A percentile compares a stretch with the other conserved stretches of the same genome.
Conservation (phyloP, 2,797 vertebrate genomes). For the Rhinophrynus dorsalis region DNA sequence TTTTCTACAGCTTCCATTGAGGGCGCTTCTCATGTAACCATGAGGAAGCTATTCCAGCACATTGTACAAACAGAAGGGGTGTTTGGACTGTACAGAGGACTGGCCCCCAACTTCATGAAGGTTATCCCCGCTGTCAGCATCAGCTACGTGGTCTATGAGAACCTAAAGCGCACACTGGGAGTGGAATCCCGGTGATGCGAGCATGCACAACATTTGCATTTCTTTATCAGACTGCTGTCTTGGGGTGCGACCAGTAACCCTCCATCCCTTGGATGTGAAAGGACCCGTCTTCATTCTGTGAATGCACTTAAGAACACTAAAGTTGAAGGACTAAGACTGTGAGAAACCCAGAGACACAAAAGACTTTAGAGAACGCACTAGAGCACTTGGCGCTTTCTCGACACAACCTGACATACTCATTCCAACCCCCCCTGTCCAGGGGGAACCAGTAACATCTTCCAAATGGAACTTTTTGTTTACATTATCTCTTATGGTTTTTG, state of each 20-base stretch:
- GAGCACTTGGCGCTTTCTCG: constrained; percentile 1
- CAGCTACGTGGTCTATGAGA: constrained; percentile 95
- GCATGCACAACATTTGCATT: constrained; percentile 25
- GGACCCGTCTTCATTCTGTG: constrained; percentile 84
- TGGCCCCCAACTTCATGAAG: constrained; percentile 96
- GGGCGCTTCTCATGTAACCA: constrained; percentile 73
- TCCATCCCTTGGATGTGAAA: constrained; percentile 53
- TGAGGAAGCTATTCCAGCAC: constrained; percentile 88
- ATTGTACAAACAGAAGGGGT: constrained; percentile 89
- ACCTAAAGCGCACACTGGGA: constrained; percentile 87
- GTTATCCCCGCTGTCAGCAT: constrained; percentile 97
- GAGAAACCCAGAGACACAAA: constrained; percentile 56
- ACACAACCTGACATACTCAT: constrained; percentile 50
- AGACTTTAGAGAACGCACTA: constrained; percentile 43
- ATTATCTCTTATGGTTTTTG: constrained; percentile 19
- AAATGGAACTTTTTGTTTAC: constrained; percentile 19
- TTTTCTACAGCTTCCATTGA: constrained; percentile 72
- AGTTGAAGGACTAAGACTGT: constrained; percentile 68
- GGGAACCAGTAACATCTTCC: constrained; percentile 44
- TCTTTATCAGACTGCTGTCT: constrained; percentile 59
- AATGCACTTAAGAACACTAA: constrained; percentile 82
- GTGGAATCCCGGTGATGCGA: constrained; percentile 84
- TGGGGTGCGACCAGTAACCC: constrained; percentile 54
- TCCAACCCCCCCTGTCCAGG: constrained; percentile 37
- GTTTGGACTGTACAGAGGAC: constrained; percentile 87